Conservation (phyloP, 2,888 invertebrate species). For the Lymantria monacha region DNA sequence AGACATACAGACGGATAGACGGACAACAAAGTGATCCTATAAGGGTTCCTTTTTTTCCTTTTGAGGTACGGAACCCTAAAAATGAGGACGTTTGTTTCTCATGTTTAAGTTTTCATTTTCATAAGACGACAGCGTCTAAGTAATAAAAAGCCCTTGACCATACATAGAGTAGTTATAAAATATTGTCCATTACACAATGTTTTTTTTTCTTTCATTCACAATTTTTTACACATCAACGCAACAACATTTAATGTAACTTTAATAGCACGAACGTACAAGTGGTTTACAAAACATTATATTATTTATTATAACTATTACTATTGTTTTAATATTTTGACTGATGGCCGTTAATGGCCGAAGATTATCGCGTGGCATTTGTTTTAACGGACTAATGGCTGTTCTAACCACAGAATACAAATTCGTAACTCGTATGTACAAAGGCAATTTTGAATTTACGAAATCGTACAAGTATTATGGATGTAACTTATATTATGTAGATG, state of each 20-base stretch:
- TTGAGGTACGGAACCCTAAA: too few relatives aligned
- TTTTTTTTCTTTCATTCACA: neutral
- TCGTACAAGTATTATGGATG: neutral
- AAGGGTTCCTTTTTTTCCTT: too few relatives aligned
- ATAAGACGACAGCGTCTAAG: too few relatives aligned
- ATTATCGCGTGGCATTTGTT: constrained; percentile 57
- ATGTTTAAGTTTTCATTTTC: too few relatives aligned
- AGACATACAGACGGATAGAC: too few relatives aligned
- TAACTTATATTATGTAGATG: too few relatives aligned
- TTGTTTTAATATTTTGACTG: constrained; percentile 67
- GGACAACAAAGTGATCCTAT: too few relatives aligned
- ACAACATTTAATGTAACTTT: constrained; percentile 35
- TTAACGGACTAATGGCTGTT: constrained; percentile 37
- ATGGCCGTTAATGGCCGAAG: constrained; percentile 56
- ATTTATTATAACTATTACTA: constrained; percentile 66
- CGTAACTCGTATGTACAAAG: neutral
- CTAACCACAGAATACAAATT: constrained; percentile 3
- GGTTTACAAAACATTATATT: constrained; percentile 43
- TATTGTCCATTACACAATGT: neutral
- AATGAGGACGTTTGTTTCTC: too few relatives aligned
- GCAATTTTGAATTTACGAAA: neutral
- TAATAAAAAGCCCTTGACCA: neutral
- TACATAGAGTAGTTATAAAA: neutral
- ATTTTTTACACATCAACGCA: constrained; percentile 4
- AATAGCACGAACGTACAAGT: constrained; percentile 37